Conservation (phyloP, 2,113 vertebrate species). For the Gavialis gangeticus region DNA sequence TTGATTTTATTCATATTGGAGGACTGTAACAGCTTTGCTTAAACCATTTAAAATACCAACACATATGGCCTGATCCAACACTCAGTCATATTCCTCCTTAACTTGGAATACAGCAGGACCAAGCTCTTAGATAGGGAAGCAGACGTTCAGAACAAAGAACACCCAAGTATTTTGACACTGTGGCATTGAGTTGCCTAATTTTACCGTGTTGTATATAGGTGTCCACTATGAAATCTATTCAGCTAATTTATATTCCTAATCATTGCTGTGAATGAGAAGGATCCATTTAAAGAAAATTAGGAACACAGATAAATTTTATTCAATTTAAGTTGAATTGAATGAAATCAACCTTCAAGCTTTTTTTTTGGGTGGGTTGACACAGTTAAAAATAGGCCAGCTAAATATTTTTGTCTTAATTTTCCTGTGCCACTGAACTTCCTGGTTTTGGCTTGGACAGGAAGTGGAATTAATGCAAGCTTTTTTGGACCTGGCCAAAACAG, state of each 20-base stretch:
- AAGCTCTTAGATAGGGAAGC: not conserved
- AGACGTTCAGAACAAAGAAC: not conserved
- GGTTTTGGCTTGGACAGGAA: slow-evolving; percentile 61
- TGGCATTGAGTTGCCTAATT: not conserved
- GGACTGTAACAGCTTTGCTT: not conserved
- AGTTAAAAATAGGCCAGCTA: not conserved
- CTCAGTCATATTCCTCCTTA: not conserved
- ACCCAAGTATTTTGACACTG: not conserved
- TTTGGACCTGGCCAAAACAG: slow-evolving; percentile 65
- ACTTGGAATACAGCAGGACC: not conserved
- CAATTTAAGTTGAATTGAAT: not conserved
- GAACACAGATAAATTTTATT: not conserved
- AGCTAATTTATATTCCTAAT: not conserved
- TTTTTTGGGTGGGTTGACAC: not conserved
- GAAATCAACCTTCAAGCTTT: not conserved
- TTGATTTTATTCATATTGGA: not conserved
- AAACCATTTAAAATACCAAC: not conserved
- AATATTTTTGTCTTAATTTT: slow-evolving; percentile 41
- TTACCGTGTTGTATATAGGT: not conserved
- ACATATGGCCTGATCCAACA: not conserved
- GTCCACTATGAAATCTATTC: not conserved
- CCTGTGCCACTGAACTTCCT: slow-evolving; percentile 44
- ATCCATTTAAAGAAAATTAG: not conserved
- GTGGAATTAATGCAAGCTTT: slow-evolving; percentile 57
- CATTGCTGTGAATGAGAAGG: not conserved